phyloP scores from a whole-genome alignment of 2,888 invertebrate species.

The Lasioglossum pauxillum region DNA sequence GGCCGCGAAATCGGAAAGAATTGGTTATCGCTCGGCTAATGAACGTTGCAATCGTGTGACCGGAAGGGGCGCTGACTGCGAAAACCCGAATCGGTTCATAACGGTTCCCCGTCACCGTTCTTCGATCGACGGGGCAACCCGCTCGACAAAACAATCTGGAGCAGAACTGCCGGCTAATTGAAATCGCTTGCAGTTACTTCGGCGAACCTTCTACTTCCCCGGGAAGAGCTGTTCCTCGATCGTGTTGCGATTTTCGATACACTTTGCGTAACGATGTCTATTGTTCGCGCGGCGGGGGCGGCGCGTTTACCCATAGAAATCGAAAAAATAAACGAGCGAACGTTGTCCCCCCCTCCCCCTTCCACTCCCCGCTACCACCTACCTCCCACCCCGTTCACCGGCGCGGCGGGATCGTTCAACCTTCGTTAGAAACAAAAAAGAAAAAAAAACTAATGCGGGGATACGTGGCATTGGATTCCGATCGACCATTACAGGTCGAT shows the following conservation, averaged over 20 bases:
- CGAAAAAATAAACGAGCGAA: constrained; percentile 12
- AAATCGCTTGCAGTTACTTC: constrained; percentile 3
- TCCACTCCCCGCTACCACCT: accelerated
- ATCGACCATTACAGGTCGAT: constrained; percentile 70
- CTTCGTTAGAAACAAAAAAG: constrained; percentile 70
- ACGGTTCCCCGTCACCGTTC: background rate
- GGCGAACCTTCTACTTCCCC: background rate
- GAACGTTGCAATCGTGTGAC: background rate
- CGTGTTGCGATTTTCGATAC: background rate
- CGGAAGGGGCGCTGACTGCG: background rate
- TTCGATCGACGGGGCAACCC: background rate
- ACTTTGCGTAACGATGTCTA: constrained; percentile 2
- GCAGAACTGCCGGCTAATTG: background rate
- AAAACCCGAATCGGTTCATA: background rate
- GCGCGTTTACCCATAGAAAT: constrained; percentile 13
- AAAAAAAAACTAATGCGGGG: constrained; percentile 58
- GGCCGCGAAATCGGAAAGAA: background rate
- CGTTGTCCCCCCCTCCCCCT: background rate
- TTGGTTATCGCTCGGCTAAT: background rate
- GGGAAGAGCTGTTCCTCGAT: background rate
- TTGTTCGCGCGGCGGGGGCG: background rate
- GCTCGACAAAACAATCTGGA: background rate
- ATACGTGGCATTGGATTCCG: constrained; percentile 71
- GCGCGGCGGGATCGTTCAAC: constrained; percentile 42
- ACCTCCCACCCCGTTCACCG: constrained; percentile 7